Conservation (phyloP, 2,113 vertebrate species). For the Actinemys pallida region DNA sequence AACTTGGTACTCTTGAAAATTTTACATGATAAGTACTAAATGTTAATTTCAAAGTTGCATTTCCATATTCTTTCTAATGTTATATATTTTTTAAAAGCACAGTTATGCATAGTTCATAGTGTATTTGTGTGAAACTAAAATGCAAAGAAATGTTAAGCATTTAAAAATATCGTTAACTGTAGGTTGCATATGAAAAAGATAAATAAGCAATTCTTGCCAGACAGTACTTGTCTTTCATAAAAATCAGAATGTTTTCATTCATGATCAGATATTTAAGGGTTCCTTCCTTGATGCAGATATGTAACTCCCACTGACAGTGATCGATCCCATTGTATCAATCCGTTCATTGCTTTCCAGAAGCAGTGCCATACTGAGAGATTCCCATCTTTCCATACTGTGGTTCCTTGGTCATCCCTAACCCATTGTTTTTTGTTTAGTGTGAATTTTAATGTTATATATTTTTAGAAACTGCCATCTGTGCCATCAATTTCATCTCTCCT, state of each 20-base stretch:
- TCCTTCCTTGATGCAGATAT: neutral
- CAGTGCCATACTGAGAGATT: neutral
- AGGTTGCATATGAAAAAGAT: neutral
- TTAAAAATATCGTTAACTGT: neutral
- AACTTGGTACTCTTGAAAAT: too few relatives aligned
- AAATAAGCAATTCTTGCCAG: neutral
- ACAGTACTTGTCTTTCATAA: neutral
- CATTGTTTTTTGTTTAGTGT: neutral
- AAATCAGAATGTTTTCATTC: neutral
- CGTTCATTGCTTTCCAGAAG: neutral
- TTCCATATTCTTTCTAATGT: neutral
- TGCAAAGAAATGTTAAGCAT: neutral
- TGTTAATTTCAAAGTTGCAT: too few relatives aligned
- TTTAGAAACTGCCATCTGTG: neutral
- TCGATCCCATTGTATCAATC: neutral
- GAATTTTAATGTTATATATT: neutral
- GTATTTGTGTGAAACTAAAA: neutral
- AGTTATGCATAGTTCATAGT: neutral
- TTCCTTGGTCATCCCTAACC: neutral
- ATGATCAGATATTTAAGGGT: fast-evolving
- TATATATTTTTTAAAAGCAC: neutral
- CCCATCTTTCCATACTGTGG: neutral
- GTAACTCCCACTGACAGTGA: neutral
- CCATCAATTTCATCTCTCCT: neutral
- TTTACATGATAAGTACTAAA: too few relatives aligned